Evolutionary conservation across 2,888 invertebrate genomes (phyloP).

Genomic region (Dicyrtomina minuta): DNA sequence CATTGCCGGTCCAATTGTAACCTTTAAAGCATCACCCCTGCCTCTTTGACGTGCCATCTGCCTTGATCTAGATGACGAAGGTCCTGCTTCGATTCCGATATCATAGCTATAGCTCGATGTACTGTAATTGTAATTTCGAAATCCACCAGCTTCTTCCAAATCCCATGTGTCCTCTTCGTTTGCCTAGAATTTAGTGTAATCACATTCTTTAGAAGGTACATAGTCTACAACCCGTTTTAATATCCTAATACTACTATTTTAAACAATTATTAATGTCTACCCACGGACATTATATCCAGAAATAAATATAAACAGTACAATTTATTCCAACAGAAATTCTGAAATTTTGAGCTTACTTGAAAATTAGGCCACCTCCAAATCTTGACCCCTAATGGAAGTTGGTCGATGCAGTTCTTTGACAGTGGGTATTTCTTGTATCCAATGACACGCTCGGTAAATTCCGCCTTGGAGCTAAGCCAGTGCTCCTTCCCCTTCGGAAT

Average conservation of each 20-base stretch:
- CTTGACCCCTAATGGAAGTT: conserved; percentile 35
- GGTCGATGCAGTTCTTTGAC: conserved; percentile 33
- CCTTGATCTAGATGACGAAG: neutral
- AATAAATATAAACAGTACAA: neutral
- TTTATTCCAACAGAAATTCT: neutral
- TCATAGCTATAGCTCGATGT: neutral
- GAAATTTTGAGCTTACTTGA: conserved; percentile 23
- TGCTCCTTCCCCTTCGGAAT: conserved; percentile 46
- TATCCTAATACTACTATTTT: neutral
- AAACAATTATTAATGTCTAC: neutral
- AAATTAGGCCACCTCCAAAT: conserved; percentile 43
- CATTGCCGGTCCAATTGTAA: conserved; percentile 26
- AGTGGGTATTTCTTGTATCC: conserved; percentile 44
- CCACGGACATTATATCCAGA: neutral
- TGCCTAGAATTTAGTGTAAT: neutral
- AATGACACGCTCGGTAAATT: conserved; percentile 39
- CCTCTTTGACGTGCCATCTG: neutral
- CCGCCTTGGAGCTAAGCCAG: conserved; percentile 40
- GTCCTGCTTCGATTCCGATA: neutral
- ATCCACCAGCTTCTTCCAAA: neutral
- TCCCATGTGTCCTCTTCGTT: neutral
- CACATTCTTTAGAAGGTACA: neutral
- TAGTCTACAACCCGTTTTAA: neutral
- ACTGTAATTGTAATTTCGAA: neutral
- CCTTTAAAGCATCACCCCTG: conserved; percentile 14